Percentiles rank a stretch among this genome's conserved stretches.
These are phyloP conservation scores for Lepidurus apus DNA, from an alignment of 1,140 invertebrate genomes.

Conservation along the genomic window DNA sequence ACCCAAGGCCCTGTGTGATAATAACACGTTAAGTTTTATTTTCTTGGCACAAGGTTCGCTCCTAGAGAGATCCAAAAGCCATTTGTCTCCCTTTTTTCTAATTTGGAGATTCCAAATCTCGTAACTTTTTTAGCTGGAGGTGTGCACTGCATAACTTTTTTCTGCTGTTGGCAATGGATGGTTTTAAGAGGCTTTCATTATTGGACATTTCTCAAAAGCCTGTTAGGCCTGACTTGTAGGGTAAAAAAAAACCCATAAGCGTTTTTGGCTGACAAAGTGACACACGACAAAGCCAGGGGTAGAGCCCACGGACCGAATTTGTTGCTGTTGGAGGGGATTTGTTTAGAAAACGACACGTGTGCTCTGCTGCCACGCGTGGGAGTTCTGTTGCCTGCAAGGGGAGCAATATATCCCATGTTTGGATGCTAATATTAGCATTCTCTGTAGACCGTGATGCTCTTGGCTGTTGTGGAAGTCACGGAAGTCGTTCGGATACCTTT, in stretches of 20 bases:
- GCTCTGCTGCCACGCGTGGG: not conserved
- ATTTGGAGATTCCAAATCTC: too few relatives aligned
- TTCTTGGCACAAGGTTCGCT: not conserved
- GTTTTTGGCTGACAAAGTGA: not conserved
- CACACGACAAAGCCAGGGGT: not conserved
- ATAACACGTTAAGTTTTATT: not conserved
- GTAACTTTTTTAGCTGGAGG: too few relatives aligned
- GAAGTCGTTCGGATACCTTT: not conserved
- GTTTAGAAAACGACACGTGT: slow-evolving; percentile 10
- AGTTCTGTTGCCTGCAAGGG: slow-evolving; percentile 8
- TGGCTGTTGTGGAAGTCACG: not conserved
- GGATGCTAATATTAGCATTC: slow-evolving; percentile 11
- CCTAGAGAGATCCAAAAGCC: not conserved
- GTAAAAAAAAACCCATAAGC: not conserved
- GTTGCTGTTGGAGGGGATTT: slow-evolving; percentile 18
- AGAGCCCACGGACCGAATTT: slow-evolving; percentile 12
- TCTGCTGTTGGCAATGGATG: not conserved
- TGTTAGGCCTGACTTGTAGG: not conserved
- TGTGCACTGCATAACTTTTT: not conserved
- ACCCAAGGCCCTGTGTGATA: too few relatives aligned
- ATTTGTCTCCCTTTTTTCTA: not conserved
- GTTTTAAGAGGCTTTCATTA: not conserved
- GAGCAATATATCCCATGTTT: not conserved
- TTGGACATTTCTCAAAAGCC: not conserved
- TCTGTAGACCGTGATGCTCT: not conserved